Evolutionary conservation across 2,888 invertebrate species (phyloP).

Genomic region (Hipparchia semele): DNA sequence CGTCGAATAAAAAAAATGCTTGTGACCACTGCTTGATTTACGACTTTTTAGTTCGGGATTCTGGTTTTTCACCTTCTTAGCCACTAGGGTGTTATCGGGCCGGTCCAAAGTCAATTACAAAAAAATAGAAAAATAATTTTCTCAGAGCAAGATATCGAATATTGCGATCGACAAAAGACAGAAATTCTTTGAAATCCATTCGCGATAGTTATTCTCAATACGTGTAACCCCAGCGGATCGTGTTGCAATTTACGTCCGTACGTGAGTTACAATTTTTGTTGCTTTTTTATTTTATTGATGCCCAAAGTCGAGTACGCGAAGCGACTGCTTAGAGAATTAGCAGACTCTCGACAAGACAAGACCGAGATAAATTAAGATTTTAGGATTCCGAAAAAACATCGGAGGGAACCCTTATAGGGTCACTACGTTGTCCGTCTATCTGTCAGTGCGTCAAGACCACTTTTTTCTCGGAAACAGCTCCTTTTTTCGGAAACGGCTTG

Average conservation of each 20-base stretch:
- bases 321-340: conserved; percentile 10
- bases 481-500: no score
- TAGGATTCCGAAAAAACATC: no score
- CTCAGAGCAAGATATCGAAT: conserved; percentile 19
- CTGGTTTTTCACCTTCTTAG: neutral
- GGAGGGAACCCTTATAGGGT: no score
- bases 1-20: no score
- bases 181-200: conserved; percentile 33
- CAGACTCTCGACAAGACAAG: conserved; percentile 6
- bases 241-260: conserved; percentile 32
- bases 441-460: no score
- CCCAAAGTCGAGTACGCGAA: conserved; percentile 21
- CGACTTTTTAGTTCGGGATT: neutral
- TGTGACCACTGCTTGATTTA: no score
- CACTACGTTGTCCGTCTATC: no score
- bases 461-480: no score
- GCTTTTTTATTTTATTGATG: conserved; percentile 34
- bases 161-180: conserved; percentile 31
- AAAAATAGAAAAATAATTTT: conserved; percentile 17
- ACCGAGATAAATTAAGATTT: neutral
- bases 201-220: conserved; percentile 36
- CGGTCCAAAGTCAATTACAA: neutral
- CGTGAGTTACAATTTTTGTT: conserved; percentile 34
- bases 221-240: conserved; percentile 30
- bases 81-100: neutral